Conservation (phyloP, 2,113 vertebrate genomes). For the Paraplagusia blochii region DNA sequence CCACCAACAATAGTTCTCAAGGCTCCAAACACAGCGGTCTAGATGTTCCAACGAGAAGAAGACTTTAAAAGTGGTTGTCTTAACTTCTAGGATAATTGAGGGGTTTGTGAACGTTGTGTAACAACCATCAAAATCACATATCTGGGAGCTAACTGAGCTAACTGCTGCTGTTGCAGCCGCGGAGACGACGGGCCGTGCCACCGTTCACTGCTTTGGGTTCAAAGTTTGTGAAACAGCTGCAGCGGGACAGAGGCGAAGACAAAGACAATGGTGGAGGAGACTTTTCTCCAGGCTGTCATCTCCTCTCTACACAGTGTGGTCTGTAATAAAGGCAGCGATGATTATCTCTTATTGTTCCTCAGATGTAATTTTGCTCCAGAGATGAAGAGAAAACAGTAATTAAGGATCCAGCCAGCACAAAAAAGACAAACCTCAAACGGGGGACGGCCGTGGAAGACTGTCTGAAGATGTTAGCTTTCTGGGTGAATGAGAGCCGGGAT, state of each 20-base stretch:
- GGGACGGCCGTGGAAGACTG: slow-evolving; percentile 24
- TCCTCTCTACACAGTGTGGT: slow-evolving; percentile 30
- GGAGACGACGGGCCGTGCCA: slow-evolving; percentile 2
- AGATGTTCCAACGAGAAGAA: background rate
- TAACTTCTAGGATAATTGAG: slow-evolving; percentile 16
- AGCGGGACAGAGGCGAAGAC: background rate
- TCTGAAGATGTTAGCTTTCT: slow-evolving; percentile 33
- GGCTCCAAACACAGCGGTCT: background rate
- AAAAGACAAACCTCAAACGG: slow-evolving; percentile 38
- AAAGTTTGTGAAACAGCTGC: background rate
- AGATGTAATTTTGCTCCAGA: slow-evolving; percentile 38
- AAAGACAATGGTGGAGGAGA: background rate
- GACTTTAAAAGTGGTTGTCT: background rate
- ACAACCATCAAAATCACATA: slow-evolving; percentile 40
- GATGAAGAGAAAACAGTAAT: slow-evolving; percentile 62
- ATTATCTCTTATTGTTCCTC: slow-evolving; percentile 40
- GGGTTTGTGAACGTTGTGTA: slow-evolving; percentile 21
- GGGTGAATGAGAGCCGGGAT: slow-evolving; percentile 26
- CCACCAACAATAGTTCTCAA: too few relatives aligned
- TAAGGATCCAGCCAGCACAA: slow-evolving; percentile 28
- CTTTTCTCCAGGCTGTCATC: background rate
- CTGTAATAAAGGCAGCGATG: slow-evolving; percentile 19
- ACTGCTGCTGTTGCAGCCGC: background rate
- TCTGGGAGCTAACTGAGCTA: slow-evolving; percentile 38
- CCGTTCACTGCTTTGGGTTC: slow-evolving; percentile 21